phyloP scores from a whole-genome alignment of 2,113 vertebrate genomes.

The Chascanopsetta lugubris region DNA sequence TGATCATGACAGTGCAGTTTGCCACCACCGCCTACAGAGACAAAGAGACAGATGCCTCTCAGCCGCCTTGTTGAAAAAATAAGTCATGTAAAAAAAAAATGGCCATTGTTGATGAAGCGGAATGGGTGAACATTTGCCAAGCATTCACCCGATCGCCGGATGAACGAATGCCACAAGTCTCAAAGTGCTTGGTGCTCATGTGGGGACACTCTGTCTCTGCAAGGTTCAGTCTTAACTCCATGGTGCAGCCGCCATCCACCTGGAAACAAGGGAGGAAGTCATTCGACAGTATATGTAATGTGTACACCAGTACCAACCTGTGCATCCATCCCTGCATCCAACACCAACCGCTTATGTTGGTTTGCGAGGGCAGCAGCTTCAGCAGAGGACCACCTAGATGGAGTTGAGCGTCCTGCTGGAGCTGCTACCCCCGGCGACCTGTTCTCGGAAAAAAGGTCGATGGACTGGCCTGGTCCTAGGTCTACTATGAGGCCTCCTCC shows the following conservation, averaged over 20 bases:
- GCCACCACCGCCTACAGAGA: slow-evolving; percentile 57
- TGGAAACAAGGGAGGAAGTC: slow-evolving; percentile 23
- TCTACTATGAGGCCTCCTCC: too few species aligned
- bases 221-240: slow-evolving; percentile 54
- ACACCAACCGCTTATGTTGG: too few species aligned
- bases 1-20: slow-evolving; percentile 57
- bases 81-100: too few species aligned
- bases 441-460: too few species aligned
- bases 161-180: slow-evolving; percentile 34
- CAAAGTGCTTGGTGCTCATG: slow-evolving; percentile 55
- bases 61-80: neutral
- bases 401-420: too few species aligned
- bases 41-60: slow-evolving; percentile 1
- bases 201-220: slow-evolving; percentile 60
- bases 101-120: neutral
- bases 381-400: too few species aligned
- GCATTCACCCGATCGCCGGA: neutral
- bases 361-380: too few species aligned
- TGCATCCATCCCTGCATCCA: too few species aligned
- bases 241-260: slow-evolving; percentile 27
- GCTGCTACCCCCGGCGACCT: too few species aligned
- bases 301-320: neutral
- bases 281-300: too few species aligned
- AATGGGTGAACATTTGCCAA: neutral
- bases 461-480: too few species aligned